A percentile compares a stretch with the other conserved stretches of the same genome.
These are phyloP conservation scores for Ophiothrix spiculata DNA, from an alignment of 35 echinoderm and acorn worm genomes.

Conservation along the genomic window DNA sequence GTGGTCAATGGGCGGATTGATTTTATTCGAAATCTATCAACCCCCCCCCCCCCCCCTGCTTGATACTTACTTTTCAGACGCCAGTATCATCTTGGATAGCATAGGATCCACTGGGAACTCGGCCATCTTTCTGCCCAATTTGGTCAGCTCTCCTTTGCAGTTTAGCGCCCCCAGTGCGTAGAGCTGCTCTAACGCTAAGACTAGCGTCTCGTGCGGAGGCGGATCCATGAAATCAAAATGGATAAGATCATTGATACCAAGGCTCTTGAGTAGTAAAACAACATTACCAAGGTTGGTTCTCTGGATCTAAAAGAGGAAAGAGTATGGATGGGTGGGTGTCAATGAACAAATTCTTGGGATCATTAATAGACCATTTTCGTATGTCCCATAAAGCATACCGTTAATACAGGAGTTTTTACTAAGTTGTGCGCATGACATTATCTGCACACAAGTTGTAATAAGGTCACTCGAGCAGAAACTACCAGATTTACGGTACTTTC, in stretches of 20 bases:
- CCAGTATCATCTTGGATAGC: conserved; percentile 95
- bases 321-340: neutral
- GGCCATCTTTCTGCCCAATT: conserved; percentile 86
- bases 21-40: too few relatives aligned
- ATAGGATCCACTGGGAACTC: conserved; percentile 97
- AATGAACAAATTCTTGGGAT: too few relatives aligned
- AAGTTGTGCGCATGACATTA: too few relatives aligned
- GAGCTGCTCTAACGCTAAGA: conserved; percentile 91
- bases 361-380: too few relatives aligned
- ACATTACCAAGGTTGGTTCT: conserved; percentile 96
- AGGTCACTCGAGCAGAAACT: too few relatives aligned
- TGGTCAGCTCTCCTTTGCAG: conserved; percentile 93
- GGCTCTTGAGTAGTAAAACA: conserved; percentile 84
- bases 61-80: conserved; percentile 87
- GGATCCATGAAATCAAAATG: conserved; percentile 99
- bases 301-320: conserved; percentile 66
- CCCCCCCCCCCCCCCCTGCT: too few relatives aligned
- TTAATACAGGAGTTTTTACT: too few relatives aligned
- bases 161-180: conserved; percentile 96
- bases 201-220: conserved; percentile 95
- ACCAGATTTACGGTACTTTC: too few relatives aligned
- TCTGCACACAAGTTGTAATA: too few relatives aligned
- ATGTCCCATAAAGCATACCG: too few relatives aligned
- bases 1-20: too few relatives aligned
- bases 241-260: conserved; percentile 94